Conservation (phyloP, 1,140 invertebrate species). For the Drosophila equinoxialis region DNA sequence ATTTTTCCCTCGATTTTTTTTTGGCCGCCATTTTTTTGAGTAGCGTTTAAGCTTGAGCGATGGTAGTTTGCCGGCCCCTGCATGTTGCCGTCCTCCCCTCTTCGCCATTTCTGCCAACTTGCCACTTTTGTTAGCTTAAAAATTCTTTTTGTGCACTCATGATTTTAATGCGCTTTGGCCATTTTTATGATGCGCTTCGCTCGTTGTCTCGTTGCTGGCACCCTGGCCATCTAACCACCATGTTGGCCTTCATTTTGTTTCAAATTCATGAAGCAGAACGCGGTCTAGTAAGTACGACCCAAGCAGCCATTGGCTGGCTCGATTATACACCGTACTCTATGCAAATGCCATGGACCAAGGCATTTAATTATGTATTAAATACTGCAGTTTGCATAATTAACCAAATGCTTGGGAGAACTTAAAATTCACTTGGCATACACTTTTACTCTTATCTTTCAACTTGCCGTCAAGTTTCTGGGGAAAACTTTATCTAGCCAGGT, state of each 20-base stretch:
- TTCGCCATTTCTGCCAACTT: slow-evolving; percentile 11
- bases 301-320: slow-evolving; percentile 34
- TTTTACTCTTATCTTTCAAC: slow-evolving; percentile 12
- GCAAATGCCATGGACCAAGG: slow-evolving; percentile 45
- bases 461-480: neutral
- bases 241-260: slow-evolving; percentile 53
- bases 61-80: neutral
- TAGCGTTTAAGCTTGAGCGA: slow-evolving; percentile 62
- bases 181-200: slow-evolving; percentile 60
- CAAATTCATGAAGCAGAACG: slow-evolving; percentile 65
- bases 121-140: slow-evolving; percentile 61
- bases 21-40: slow-evolving; percentile 45
- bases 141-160: slow-evolving; percentile 70
- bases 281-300: slow-evolving; percentile 61
- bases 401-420: slow-evolving; percentile 26
- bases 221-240: slow-evolving; percentile 8
- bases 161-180: slow-evolving; percentile 73
- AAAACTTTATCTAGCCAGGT: slow-evolving; percentile 11
- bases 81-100: slow-evolving; percentile 12
- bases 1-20: slow-evolving; percentile 4
- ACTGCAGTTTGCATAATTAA: slow-evolving; percentile 59
- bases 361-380: slow-evolving; percentile 62
- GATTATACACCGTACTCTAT: slow-evolving; percentile 11
- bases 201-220: neutral
- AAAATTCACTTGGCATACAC: slow-evolving; percentile 30